Percentiles rank a stretch among this genome's conserved stretches.
Evolutionary conservation across 2,888 invertebrate species (phyloP).

Genomic region (Ennomos erosarius): DNA sequence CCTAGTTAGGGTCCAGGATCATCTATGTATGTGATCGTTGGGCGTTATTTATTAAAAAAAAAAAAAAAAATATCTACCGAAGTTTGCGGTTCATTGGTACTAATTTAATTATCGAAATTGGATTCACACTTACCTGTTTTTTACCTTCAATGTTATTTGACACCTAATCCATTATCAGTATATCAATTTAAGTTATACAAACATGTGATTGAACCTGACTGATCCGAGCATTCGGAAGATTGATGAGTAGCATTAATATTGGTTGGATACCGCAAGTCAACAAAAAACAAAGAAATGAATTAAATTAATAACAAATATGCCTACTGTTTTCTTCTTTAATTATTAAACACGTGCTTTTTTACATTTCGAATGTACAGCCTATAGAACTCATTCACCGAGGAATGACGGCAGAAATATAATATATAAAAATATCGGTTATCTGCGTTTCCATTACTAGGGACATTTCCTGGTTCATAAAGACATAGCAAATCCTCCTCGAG

Average conservation of each 20-base stretch:
- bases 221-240: conserved; percentile 56
- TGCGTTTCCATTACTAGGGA: conserved; percentile 44
- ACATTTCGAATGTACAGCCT: conserved; percentile 4
- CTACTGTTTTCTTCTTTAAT: no score
- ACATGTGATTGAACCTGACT: conserved; percentile 60
- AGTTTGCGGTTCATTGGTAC: neutral
- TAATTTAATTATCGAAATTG: conserved; percentile 19
- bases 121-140: conserved; percentile 25
- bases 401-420: conserved; percentile 41
- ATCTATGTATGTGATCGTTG: no score
- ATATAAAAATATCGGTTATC: conserved; percentile 39
- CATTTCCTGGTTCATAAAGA: conserved; percentile 65
- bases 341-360: no score
- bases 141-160: conserved; percentile 28
- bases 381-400: conserved; percentile 34
- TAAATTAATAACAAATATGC: no score
- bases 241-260: conserved; percentile 62
- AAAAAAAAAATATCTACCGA: no score
- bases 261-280: conserved; percentile 38
- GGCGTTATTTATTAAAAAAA: no score
- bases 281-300: conserved; percentile 39
- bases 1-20: no score
- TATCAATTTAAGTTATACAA: conserved; percentile 63
- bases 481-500: conserved; percentile 57
- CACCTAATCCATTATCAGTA: conserved; percentile 38